A percentile compares a stretch with the other conserved stretches of the same genome.
Conservation (phyloP, 2,797 vertebrate genomes). For the Steatocranus sp. region DNA sequence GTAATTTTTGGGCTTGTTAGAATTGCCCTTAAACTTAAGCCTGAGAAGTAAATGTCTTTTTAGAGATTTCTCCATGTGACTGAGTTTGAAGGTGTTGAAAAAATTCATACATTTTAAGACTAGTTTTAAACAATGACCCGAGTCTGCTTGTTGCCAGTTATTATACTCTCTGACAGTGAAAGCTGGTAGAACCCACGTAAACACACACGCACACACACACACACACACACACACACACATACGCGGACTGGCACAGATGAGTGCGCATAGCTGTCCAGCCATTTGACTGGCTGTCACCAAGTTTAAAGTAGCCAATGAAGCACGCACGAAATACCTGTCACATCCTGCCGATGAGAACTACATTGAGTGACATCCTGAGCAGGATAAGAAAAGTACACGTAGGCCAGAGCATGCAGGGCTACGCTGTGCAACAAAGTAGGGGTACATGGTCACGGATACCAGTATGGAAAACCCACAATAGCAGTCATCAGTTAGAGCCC, state of each 20-base stretch:
- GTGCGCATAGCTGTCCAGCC: conserved; percentile 55
- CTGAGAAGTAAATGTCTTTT: neutral
- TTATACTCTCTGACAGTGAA: conserved; percentile 37
- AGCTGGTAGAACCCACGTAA: conserved; percentile 27
- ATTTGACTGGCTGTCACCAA: conserved; percentile 65
- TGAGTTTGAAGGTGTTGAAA: neutral
- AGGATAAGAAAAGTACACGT: conserved; percentile 36
- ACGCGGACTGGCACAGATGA: conserved; percentile 37
- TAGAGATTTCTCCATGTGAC: neutral
- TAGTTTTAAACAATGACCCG: conserved; percentile 19
- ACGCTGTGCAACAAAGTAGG: neutral
- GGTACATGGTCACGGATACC: neutral
- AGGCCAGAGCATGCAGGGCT: conserved; percentile 6
- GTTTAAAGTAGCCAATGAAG: conserved; percentile 64
- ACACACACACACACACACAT: neutral
- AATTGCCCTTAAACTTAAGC: conserved; percentile 17
- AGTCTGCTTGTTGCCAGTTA: conserved; percentile 24
- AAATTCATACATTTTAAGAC: neutral
- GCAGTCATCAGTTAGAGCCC: neutral
- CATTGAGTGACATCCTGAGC: conserved; percentile 42
- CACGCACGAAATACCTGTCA: conserved; percentile 61
- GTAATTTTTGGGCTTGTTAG: conserved; percentile 11
- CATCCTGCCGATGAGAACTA: conserved; percentile 23
- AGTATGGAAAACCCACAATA: neutral
- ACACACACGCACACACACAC: neutral